A percentile compares a stretch with the other conserved stretches of the same genome.
Conservation (phyloP, 2,113 vertebrate genomes). For the Xenopus borealis region DNA sequence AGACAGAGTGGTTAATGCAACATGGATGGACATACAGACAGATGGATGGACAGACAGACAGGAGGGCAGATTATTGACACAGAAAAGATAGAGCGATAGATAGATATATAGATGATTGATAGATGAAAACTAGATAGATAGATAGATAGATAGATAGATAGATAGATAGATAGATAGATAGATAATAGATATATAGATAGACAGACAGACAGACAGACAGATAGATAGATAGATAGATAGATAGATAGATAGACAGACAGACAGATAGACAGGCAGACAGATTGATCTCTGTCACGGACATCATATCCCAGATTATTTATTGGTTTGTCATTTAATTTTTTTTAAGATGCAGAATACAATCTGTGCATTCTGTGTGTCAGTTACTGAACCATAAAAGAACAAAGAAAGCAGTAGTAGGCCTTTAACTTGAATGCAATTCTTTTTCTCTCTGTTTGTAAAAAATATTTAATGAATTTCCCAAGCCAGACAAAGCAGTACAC, state of each 20-base stretch:
- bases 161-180: too few relatives aligned
- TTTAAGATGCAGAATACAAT: not conserved
- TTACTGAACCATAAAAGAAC: not conserved
- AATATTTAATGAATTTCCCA: constrained; percentile 17
- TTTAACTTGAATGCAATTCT: constrained; percentile 1
- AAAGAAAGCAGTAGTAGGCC: not conserved
- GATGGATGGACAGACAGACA: too few relatives aligned
- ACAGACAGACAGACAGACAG: too few relatives aligned
- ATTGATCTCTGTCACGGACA: not conserved
- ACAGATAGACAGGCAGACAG: constrained; percentile 38
- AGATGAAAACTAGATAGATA: too few relatives aligned
- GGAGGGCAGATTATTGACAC: too few relatives aligned
- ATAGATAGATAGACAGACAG: not conserved
- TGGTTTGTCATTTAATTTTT: not conserved
- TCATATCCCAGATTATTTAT: not conserved
- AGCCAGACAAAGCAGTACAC: constrained; percentile 21
- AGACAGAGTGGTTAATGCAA: too few relatives aligned
- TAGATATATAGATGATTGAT: too few relatives aligned
- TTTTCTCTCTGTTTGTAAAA: not conserved
- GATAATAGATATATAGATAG: too few relatives aligned
- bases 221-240: too few relatives aligned
- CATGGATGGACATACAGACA: too few relatives aligned
- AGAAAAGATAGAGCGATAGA: too few relatives aligned
- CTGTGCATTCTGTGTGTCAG: not conserved
- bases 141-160: too few relatives aligned